A percentile compares a stretch with the other conserved stretches of the same genome.
phyloP scores from a whole-genome alignment of 64 coral and sea anemone genomes.

The Platygyra sinensis region DNA sequence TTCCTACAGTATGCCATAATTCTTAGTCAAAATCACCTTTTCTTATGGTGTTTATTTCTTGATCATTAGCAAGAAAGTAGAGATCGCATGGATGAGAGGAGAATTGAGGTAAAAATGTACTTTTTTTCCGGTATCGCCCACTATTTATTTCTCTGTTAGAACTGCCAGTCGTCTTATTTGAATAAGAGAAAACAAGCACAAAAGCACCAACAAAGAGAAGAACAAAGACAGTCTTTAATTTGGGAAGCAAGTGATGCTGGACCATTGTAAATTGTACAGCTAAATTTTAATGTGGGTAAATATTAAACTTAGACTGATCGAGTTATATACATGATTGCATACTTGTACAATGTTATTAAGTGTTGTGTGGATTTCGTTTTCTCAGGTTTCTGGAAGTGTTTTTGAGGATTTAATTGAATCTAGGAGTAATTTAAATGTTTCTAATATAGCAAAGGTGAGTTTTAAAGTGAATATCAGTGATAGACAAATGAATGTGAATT shows the following conservation, averaged over 20 bases:
- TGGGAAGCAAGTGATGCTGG: too few relatives aligned
- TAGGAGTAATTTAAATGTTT: slow-evolving; percentile 33
- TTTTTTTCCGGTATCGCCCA: background rate
- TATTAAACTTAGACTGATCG: too few relatives aligned
- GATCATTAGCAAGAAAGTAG: slow-evolving; percentile 40
- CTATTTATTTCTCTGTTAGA: background rate
- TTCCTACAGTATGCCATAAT: too few relatives aligned
- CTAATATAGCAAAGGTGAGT: slow-evolving; percentile 48
- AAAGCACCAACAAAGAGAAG: too few relatives aligned
- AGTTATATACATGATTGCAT: too few relatives aligned
- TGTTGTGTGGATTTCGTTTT: background rate
- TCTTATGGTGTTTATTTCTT: background rate
- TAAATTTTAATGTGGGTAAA: too few relatives aligned
- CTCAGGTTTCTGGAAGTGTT: slow-evolving; percentile 58
- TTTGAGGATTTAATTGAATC: slow-evolving; percentile 53
- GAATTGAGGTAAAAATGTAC: slow-evolving; percentile 49
- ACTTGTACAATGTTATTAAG: too few relatives aligned
- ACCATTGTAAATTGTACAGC: too few relatives aligned
- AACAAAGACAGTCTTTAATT: too few relatives aligned
- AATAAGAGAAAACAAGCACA: background rate
- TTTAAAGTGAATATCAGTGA: background rate
- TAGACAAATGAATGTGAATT: background rate
- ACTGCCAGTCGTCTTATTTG: too few relatives aligned
- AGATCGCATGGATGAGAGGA: slow-evolving; percentile 18
- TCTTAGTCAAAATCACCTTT: too few relatives aligned